Evolutionary conservation across 2,888 invertebrate species (phyloP).

Genomic region (Agrochola lota): DNA sequence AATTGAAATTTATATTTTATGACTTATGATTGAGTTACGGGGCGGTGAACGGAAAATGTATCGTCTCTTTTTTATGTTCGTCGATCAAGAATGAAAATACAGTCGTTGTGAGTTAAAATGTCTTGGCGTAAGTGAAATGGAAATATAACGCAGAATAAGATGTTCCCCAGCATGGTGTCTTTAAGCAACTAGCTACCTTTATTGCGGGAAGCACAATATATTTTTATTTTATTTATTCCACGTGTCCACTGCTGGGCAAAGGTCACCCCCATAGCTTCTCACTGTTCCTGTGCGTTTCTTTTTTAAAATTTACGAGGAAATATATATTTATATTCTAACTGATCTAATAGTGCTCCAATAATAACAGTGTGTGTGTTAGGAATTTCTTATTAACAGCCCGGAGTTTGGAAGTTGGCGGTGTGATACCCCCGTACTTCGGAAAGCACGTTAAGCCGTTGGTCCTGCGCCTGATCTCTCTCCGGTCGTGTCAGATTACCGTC

Average conservation of each 20-base stretch:
- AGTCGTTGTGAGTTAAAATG: not conserved
- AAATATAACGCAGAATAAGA: not conserved
- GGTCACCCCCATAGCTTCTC: not conserved
- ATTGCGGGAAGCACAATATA: too few species aligned
- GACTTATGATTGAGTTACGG: constrained; percentile 63
- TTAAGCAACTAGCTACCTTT: not conserved
- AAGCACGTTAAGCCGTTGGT: too few species aligned
- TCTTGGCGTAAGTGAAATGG: not conserved
- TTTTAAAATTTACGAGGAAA: not conserved
- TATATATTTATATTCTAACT: not conserved
- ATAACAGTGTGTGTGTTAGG: too few species aligned
- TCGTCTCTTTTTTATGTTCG: constrained; percentile 38
- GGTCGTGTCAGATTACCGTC: too few species aligned
- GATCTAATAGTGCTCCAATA: not conserved
- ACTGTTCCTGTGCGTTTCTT: not conserved
- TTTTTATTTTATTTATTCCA: not conserved
- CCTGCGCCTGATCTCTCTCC: too few species aligned
- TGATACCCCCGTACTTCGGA: too few species aligned
- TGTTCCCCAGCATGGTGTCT: not conserved
- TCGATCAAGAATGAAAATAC: constrained; percentile 22
- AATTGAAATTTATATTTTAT: constrained; percentile 75
- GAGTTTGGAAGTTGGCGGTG: too few species aligned
- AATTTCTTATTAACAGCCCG: too few species aligned
- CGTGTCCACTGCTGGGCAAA: not conserved
- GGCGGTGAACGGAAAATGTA: constrained; percentile 22